These are phyloP conservation scores for Hypotaenidia philippensis DNA, from an alignment of 2,797 vertebrate species.

Conservation along the genomic window DNA sequence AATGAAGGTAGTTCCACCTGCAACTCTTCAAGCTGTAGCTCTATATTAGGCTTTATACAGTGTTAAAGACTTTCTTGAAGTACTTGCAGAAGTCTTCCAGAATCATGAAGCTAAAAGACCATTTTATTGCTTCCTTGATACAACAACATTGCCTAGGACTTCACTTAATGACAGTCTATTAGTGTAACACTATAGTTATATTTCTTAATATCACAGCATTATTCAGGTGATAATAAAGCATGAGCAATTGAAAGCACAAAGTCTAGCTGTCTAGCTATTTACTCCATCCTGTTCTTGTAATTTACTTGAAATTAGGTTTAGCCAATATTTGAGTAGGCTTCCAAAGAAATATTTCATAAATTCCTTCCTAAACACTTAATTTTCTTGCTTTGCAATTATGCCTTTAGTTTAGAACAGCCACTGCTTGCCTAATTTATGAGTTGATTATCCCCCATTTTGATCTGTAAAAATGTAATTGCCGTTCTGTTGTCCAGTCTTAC, in stretches of 20 bases:
- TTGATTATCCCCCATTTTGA: neutral
- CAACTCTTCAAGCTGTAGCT: neutral
- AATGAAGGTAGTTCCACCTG: neutral
- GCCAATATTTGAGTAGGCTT: neutral
- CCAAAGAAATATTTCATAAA: neutral
- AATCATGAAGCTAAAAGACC: neutral
- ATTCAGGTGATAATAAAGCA: neutral
- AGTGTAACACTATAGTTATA: neutral
- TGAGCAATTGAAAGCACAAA: neutral
- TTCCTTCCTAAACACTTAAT: neutral
- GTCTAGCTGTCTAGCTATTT: neutral
- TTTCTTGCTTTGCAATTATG: neutral
- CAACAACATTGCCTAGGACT: neutral
- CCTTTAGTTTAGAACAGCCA: neutral
- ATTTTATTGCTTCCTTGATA: neutral
- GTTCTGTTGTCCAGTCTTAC: neutral
- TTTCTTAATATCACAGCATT: neutral
- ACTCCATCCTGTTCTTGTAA: neutral
- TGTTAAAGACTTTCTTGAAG: neutral
- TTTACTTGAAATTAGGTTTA: neutral
- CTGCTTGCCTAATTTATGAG: neutral
- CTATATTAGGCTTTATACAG: neutral
- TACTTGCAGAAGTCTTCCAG: neutral
- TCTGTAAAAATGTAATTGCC: neutral
- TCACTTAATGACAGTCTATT: neutral